These are phyloP conservation scores for Monodelphis domestica DNA, from an alignment of 2,797 vertebrate genomes.

Conservation along the genomic window DNA sequence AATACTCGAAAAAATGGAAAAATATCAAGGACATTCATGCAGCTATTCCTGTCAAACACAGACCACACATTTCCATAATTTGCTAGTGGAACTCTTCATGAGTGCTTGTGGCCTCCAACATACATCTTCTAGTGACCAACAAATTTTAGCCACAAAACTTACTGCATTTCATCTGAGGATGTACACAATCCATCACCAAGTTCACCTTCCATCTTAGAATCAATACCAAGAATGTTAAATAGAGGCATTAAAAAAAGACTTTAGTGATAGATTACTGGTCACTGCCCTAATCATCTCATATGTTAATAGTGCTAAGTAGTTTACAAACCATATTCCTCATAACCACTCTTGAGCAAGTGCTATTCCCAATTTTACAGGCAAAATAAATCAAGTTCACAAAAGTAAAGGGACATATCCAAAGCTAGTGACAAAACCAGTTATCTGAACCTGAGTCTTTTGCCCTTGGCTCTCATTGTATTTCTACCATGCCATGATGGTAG, in stretches of 20 bases:
- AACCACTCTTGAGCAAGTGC: neutral
- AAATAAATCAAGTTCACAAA: conserved; percentile 27
- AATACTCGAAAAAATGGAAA: neutral
- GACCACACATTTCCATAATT: neutral
- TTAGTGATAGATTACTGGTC: neutral
- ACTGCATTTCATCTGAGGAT: neutral
- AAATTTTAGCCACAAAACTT: neutral
- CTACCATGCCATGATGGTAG: neutral
- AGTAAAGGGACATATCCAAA: neutral
- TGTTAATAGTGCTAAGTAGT: neutral
- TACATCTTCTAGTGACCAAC: neutral
- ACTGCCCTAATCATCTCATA: neutral
- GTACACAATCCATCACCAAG: neutral
- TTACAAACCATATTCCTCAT: neutral
- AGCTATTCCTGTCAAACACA: neutral
- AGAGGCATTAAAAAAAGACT: neutral
- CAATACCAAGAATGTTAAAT: too few relatives aligned
- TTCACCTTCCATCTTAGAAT: too few relatives aligned
- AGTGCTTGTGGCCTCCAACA: neutral
- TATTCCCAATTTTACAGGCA: conserved; percentile 1
- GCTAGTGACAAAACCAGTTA: neutral
- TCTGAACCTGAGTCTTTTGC: neutral
- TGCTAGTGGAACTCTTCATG: neutral
- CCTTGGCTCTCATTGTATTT: neutral
- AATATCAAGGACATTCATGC: neutral